Percentiles rank a stretch among this genome's conserved stretches.
Conservation (phyloP, 2,888 invertebrate genomes). For the Carabus problematicus region DNA sequence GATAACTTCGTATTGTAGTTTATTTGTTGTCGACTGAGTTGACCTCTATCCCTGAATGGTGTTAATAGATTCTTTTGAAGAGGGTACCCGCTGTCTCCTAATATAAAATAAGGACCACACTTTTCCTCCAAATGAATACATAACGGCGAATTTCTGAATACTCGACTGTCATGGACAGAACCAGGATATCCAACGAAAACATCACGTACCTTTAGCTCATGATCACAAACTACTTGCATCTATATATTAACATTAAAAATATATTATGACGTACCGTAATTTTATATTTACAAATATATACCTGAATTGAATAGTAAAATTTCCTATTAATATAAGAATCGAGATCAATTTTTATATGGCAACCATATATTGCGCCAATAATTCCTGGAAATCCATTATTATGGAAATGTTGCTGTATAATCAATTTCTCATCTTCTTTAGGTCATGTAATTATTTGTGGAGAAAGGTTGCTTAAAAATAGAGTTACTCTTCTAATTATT, state of each 20-base stretch:
- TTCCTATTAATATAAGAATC: background rate
- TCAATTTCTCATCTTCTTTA: background rate
- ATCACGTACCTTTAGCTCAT: conserved; percentile 44
- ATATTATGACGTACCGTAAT: background rate
- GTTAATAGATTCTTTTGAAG: background rate
- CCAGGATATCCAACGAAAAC: conserved; percentile 48
- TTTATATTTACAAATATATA: background rate
- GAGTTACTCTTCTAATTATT: background rate
- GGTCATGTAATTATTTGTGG: background rate
- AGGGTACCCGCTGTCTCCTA: conserved; percentile 8
- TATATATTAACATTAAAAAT: conserved; percentile 28
- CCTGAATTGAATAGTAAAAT: conserved; percentile 1
- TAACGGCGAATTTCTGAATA: conserved; percentile 47
- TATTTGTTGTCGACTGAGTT: background rate
- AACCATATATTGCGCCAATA: conserved; percentile 1
- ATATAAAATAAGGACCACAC: background rate
- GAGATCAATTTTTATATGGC: background rate
- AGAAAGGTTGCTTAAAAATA: background rate
- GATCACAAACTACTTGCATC: conserved; percentile 36
- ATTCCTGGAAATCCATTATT: background rate
- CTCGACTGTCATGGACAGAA: conserved; percentile 47
- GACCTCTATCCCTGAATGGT: background rate
- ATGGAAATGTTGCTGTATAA: background rate
- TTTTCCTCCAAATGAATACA: background rate
- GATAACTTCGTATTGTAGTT: conserved; percentile 7